These are phyloP conservation scores for Anser brachyrhynchus DNA, from an alignment of 2,113 vertebrate genomes.

Conservation along the genomic window DNA sequence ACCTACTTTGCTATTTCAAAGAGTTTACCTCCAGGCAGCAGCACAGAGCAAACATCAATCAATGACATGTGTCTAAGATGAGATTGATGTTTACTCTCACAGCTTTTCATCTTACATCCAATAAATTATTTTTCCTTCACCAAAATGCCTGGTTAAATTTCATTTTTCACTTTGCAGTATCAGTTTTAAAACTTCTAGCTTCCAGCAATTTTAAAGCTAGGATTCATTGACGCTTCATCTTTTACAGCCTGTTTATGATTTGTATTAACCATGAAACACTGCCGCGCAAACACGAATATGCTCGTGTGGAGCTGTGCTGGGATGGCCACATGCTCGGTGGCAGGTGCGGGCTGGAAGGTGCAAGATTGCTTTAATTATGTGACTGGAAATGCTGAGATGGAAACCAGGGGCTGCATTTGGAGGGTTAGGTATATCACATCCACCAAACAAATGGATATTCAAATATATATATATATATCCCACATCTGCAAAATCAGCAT, in stretches of 20 bases:
- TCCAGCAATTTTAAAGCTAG: slow-evolving; percentile 63
- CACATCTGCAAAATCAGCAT: background rate
- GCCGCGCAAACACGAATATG: background rate
- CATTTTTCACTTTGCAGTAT: slow-evolving; percentile 74
- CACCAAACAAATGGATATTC: background rate
- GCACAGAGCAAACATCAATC: slow-evolving; percentile 69
- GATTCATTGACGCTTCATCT: slow-evolving; percentile 34
- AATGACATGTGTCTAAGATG: slow-evolving; percentile 62
- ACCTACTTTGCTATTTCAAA: slow-evolving; percentile 76
- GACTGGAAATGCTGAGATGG: background rate
- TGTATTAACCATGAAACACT: slow-evolving; percentile 51
- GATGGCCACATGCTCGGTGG: background rate
- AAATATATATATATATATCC: background rate
- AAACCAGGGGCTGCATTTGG: background rate
- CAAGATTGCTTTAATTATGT: slow-evolving; percentile 25
- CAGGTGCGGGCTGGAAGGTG: slow-evolving; percentile 35
- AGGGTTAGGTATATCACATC: background rate
- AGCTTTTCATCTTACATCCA: slow-evolving; percentile 68
- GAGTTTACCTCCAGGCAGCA: slow-evolving; percentile 67
- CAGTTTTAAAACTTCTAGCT: slow-evolving; percentile 72
- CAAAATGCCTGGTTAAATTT: slow-evolving; percentile 77
- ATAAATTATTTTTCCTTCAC: slow-evolving; percentile 78
- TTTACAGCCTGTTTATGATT: slow-evolving; percentile 60
- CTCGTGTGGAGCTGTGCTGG: background rate
- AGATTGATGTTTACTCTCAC: slow-evolving; percentile 74